Evolutionary conservation across 2,113 vertebrate species (phyloP), one percentile per base, ranked within the genome.

Genomic region (Pituophis catenifer): DNA sequence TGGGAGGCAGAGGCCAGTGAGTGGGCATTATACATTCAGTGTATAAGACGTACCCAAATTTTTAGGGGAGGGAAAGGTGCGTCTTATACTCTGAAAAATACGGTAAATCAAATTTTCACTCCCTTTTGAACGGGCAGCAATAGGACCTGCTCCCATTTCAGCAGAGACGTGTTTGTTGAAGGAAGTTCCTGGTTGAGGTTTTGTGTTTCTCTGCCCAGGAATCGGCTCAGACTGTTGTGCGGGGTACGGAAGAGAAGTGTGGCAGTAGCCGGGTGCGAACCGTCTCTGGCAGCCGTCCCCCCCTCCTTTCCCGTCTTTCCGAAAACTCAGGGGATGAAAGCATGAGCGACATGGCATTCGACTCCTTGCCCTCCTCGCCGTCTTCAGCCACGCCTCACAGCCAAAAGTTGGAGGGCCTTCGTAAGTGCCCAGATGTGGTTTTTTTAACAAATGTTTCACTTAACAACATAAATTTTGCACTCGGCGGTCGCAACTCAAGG

Each of bases 191-290:
- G 38, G 1, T 5, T 62, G 33, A 21, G 17, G 17, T 33, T 26
- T 58, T 38, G 2, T 50, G 62, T 95, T 96, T 57, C 1, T 95
- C 94, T 93, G 52, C 90, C 93, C 95, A 99, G 99, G 98, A 98
- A 90, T 99, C 98, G 0, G 99, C 99, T 4, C 95, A 99, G 93
- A 99, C 99, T 0, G 97, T 99, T 88, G 96, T 99, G 48, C 97
- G 99, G 54, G 99, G 99, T 33, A 98, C 97, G 0, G 99, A 99
- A 97, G 99, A 99, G 90, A 98, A 95, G 1, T 99, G 99, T n/a
- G 99, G 99, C 48, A 99, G 99, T 54, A 97, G 98, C 55, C 97
- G 98, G 0, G 98, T 99, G 6, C 98, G 98, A 5, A 99, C 99
- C 0, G 50, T 98, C 8, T 99, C 99, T 0, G 96, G 97, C 0